Conservation (phyloP, 2,113 vertebrate genomes). For the Poecile atricapillus region DNA sequence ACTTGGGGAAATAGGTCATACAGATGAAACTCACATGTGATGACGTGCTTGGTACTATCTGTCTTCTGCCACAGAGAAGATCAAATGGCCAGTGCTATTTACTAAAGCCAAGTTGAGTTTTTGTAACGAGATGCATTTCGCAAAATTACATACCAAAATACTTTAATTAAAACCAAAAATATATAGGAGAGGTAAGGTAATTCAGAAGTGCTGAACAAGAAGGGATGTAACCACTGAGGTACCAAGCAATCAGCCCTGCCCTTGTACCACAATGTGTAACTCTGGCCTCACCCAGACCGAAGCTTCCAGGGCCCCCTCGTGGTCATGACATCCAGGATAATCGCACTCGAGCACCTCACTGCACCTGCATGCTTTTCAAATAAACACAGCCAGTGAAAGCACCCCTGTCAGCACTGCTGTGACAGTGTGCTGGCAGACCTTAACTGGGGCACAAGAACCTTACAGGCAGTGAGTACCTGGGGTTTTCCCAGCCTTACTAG, state of each 20-base stretch:
- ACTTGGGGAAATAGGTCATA: neutral
- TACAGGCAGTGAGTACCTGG: neutral
- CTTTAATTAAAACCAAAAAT: neutral
- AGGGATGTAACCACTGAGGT: too few relatives aligned
- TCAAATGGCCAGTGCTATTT: neutral
- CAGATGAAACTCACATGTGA: neutral
- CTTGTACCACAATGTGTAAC: neutral
- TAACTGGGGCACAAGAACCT: neutral
- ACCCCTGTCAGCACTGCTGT: accelerated
- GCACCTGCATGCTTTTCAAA: neutral
- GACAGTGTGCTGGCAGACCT: neutral
- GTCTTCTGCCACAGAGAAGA: neutral
- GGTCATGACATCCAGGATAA: accelerated
- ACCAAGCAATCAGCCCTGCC: neutral
- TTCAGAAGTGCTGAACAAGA: neutral
- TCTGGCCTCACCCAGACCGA: accelerated
- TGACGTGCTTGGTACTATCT: neutral
- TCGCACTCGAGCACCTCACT: neutral
- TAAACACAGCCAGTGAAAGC: neutral
- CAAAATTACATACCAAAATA: neutral
- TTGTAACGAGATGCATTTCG: neutral
- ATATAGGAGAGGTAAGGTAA: neutral
- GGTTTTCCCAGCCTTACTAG: neutral
- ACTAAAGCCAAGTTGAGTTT: neutral
- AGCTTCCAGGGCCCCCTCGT: neutral